Evolutionary conservation across 1,140 invertebrate genomes (phyloP), one percentile per base, ranked within the genome.

Genomic region (Aethina tumida): DNA sequence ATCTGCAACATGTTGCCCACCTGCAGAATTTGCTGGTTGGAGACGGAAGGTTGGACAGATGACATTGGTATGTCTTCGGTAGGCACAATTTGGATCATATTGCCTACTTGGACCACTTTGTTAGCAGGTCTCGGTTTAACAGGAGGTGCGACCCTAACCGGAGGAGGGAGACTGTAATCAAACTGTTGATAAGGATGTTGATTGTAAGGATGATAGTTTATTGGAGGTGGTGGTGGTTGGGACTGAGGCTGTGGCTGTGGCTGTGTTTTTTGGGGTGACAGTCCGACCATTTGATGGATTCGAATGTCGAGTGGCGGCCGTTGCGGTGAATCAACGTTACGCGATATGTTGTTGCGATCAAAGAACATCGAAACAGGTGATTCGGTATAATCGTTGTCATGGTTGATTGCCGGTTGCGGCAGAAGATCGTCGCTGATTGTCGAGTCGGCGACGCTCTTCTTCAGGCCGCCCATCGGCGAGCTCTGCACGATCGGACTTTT

Each of bases 61-160:
- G 45, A 27, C n/a, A 28, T 5, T 18, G 36, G 40, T 22, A 42
- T 27, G 6, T 29, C 33, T n/a, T 52, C 50, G 4, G 35, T 38
- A 2, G 70, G 70, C 5, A 72, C 62, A 10, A 75, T 70, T 58
- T 74, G 71, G 1, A 75, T 52, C 46, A 74, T 66, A 48, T 75
- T 73, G 9, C 73, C 73, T 9, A 74, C 64, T 63, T 71, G 61
- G 0, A 68, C 49, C 19, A 59, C 50, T 40, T 36, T 10, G n/a
- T 26, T 26, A 5, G 24, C 24, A 26, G 14, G n/a, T n/a, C n/a
- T 5, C 13, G n/a, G 2, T 26, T 13, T 10, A 10, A 26, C 24
- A 26, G 24, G n/a, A 26, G 14, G 14, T 5, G n/a, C 24, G 5
- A 26, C 24, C 24, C 29, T 9, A 30, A 30, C 14, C 14, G 17